Base-by-base conservation (phyloP, 2,888 invertebrate genomes). In the Desoria tigrina region DNA sequence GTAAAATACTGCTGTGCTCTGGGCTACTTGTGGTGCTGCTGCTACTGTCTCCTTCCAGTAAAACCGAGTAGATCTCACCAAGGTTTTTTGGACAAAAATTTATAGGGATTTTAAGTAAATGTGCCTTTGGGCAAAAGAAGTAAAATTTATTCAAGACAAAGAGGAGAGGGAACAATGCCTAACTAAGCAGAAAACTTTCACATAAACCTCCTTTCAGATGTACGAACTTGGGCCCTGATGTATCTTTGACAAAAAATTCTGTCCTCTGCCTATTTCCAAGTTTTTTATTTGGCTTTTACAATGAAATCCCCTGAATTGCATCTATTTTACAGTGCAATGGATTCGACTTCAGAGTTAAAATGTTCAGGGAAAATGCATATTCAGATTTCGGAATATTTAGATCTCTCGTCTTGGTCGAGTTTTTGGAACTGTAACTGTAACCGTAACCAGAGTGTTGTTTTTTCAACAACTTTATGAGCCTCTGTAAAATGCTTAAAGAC, bases 91-190 rank as follows among this genome's bases (percentile, higher is more conserved):
- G 14, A 27, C 27, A 55, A 55, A 55, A 55, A 55, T 28, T 55
- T 55, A 55, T 55, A 16, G 32, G 3, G 18, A 28, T 55, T 55
- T 63, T 63, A 42, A 57, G 42, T 57, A 56, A 56, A 63, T 57
- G 53, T 42, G 55, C 62, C 53, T 63, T 57, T 57, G 32, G 57
- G 42, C 42, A 39, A 23, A 42, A 39, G 42, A 39, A 42, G 18
- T 57, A 39, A 57, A 42, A 57, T 42, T 57, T 57, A 42, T 42
- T 57, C 42, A 42, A 26, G 57, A 23, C 24, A 57, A 18, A 21
- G 9, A 57, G n/a, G 39, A 21, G 14, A 42, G 3, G 42, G 42
- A 57, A 42, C 42, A 42, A 42, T 57, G 42, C 42, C 42, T 57
- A 55, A 55, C 55, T 55, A 55, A 55, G 55, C 55, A 55, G 21